Percentiles rank a stretch among this genome's conserved stretches.
Conservation (phyloP, 2,113 vertebrate genomes). For the Nansenia antarctica region DNA sequence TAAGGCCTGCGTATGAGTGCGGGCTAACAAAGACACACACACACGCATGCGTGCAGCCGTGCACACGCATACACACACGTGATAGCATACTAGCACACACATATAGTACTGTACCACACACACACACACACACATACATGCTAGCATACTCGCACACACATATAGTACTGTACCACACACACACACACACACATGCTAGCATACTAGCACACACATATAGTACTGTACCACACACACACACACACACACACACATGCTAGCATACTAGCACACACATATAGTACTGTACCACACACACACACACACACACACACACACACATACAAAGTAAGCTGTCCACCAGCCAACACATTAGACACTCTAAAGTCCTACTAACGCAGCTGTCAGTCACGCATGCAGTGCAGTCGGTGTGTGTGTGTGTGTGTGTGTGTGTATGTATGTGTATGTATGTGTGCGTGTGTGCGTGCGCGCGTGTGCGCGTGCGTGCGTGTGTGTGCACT, state of each 20-base stretch:
- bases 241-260: too few species aligned
- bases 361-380: neutral
- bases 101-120: too few species aligned
- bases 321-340: neutral
- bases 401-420: neutral
- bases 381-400: neutral
- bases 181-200: slow-evolving; percentile 1
- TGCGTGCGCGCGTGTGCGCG: neutral
- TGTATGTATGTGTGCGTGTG: neutral
- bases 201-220: slow-evolving; percentile 19
- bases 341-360: neutral
- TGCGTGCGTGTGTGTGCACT: neutral
- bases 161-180: neutral
- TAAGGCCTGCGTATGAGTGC: neutral
- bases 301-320: neutral
- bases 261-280: slow-evolving; percentile 4
- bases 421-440: neutral
- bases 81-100: slow-evolving; percentile 8
- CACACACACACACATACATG: neutral
- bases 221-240: too few species aligned
- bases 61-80: slow-evolving; percentile 19
- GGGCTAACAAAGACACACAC: neutral
- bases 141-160: neutral
- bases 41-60: too few species aligned
- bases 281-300: neutral